Base-by-base conservation (phyloP, 2,797 vertebrate species). In the Stomatorhinus walkeri region DNA sequence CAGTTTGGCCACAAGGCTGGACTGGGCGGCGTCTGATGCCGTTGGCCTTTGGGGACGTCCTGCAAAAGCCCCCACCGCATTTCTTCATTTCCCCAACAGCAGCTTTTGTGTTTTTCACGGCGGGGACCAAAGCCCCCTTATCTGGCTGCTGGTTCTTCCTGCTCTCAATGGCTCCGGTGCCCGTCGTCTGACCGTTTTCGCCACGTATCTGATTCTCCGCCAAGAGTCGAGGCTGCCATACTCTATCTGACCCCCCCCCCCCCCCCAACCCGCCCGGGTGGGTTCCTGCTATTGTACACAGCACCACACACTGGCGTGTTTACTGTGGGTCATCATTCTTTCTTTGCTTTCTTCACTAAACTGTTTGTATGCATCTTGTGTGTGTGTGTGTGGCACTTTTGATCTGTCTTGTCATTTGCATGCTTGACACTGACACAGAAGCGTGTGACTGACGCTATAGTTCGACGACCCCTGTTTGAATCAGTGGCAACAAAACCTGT, bases 221-320 rank as follows among this genome's bases (percentile, higher is more conserved):
- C 72, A 43, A 43, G 5, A 9, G 16, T 68, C n/a, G 43, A 88
- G 76, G 51, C 19, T 91, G 89, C 91, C 88, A 48, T 56, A 88
- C 61, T 54, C 51, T 90, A 48, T 59, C 51, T 90, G 32, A 51
- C 4, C 24, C 89, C 89, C 81, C 4, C 24, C 89, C 89, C 81
- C 90, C 89, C 90, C 6, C 2, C 84, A 90, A 90, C 6, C 5
- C 81, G 83, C 59, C 91, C 87, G 89, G 91, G 89, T 85, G 28
- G 51, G 87, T 94, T 94, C 93, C 94, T 94, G 92, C 88, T 86
- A 93, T 94, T 94, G 93, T 94, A 64, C 28, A 14, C 51, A 8
- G 88, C 28, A 76, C 8, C 28, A 4, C 10, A 43, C 84, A 14
- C 19, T 43, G 46, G 14, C 16, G n/a, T 49, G n/a, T 81, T 36